Conservation (phyloP, 1,140 invertebrate species). For the Zaprionus ghesquierei region DNA sequence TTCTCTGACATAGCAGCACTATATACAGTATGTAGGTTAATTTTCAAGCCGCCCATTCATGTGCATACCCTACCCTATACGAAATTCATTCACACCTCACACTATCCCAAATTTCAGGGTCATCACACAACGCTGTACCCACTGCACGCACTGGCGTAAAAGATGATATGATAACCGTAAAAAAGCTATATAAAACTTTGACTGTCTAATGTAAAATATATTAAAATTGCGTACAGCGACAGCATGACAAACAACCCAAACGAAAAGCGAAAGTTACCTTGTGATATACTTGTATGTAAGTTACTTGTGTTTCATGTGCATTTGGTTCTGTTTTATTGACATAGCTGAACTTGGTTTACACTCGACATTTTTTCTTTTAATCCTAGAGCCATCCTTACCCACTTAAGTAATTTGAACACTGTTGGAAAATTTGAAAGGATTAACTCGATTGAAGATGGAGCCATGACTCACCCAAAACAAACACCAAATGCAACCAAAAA, state of each 20-base stretch:
- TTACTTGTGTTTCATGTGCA: background rate
- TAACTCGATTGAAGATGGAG: background rate
- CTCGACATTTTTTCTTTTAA: background rate
- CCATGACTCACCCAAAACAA: background rate
- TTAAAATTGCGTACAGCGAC: constrained; percentile 20
- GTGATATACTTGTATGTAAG: background rate
- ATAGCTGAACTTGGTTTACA: background rate
- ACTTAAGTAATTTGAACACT: background rate
- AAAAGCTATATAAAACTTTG: background rate
- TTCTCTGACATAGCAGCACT: too few relatives aligned
- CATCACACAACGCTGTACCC: background rate
- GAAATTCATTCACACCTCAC: background rate
- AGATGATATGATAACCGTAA: background rate
- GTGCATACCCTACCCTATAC: background rate
- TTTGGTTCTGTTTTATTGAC: constrained; percentile 17
- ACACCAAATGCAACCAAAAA: background rate
- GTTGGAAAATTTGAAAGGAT: background rate
- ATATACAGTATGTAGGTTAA: too few relatives aligned
- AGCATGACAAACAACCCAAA: constrained; percentile 22
- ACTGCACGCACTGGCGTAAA: constrained; percentile 11
- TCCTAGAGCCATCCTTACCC: background rate
- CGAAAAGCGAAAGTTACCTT: constrained; percentile 28
- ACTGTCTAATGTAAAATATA: constrained; percentile 16
- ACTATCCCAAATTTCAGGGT: background rate
- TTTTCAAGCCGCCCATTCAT: too few relatives aligned